Evolutionary conservation across 1,140 invertebrate genomes (phyloP).

Genomic region (Chironomus tepperi): DNA sequence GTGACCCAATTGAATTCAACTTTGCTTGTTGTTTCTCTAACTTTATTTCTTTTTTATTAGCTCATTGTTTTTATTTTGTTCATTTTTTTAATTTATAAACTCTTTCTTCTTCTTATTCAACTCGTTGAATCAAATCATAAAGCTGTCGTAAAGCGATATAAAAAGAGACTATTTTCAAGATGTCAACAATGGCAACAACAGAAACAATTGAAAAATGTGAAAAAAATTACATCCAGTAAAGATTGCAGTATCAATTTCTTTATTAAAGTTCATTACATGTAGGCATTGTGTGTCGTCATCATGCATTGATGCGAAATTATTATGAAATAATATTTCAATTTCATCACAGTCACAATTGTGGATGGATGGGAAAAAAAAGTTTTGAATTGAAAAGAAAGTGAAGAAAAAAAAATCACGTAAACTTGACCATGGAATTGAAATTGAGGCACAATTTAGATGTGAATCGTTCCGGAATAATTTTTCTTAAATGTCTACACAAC

Average conservation of each 20-base stretch:
- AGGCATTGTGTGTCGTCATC: background rate
- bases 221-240: background rate
- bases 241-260: slow-evolving; percentile 8
- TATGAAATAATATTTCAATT: background rate
- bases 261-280: slow-evolving; percentile 14
- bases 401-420: background rate
- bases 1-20: too few species aligned
- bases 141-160: background rate
- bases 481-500: background rate
- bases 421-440: slow-evolving; percentile 6
- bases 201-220: background rate
- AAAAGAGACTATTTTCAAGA: background rate
- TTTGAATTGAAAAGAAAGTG: background rate
- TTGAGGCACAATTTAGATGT: background rate
- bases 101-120: slow-evolving; percentile 1
- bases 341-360: background rate
- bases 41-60: background rate
- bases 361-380: background rate
- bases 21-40: background rate
- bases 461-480: background rate
- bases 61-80: background rate
- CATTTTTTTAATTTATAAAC: too few species aligned
- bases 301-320: background rate
- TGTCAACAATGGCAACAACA: background rate
- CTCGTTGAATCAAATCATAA: background rate